Percentiles rank a stretch among this genome's conserved stretches.
These are phyloP conservation scores for Apamea epomidion DNA, from an alignment of 2,888 invertebrate genomes.

Conservation along the genomic window DNA sequence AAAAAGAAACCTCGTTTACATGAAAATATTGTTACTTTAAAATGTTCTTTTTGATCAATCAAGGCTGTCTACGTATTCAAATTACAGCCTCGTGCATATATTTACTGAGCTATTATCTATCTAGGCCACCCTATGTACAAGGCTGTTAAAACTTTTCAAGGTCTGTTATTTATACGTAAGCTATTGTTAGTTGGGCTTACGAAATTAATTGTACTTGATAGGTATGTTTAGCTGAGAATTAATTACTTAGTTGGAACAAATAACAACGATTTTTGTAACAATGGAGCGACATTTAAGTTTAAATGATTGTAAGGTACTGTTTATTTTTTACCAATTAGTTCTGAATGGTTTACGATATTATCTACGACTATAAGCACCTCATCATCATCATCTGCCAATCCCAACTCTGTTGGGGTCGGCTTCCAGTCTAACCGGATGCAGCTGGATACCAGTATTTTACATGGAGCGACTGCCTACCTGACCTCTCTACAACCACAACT, in stretches of 20 bases:
- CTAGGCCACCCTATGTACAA: not conserved
- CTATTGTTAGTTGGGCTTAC: not conserved
- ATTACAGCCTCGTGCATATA: conserved; percentile 10
- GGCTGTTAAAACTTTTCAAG: conserved; percentile 15
- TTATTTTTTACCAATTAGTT: not conserved
- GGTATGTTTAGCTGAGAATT: not conserved
- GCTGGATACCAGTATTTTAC: too few relatives aligned
- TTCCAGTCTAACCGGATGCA: too few relatives aligned
- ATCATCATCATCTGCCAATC: too few relatives aligned
- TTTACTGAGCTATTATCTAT: conserved; percentile 4
- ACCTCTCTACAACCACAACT: too few relatives aligned
- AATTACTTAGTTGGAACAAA: not conserved
- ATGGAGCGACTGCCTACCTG: too few relatives aligned
- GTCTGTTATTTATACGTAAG: conserved; percentile 15
- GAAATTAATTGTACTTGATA: conserved; percentile 13
- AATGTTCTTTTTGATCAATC: too few relatives aligned
- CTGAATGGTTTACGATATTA: not conserved
- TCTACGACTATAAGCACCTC: not conserved
- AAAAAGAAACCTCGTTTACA: too few relatives aligned
- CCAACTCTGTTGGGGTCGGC: too few relatives aligned
- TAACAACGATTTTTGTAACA: not conserved
- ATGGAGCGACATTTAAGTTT: not conserved
- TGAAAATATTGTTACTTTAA: too few relatives aligned
- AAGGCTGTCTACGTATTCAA: conserved; percentile 4
- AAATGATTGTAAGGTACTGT: not conserved